These are phyloP conservation scores for Vesta saturnalis DNA, from an alignment of 2,888 invertebrate species.

Conservation along the genomic window DNA sequence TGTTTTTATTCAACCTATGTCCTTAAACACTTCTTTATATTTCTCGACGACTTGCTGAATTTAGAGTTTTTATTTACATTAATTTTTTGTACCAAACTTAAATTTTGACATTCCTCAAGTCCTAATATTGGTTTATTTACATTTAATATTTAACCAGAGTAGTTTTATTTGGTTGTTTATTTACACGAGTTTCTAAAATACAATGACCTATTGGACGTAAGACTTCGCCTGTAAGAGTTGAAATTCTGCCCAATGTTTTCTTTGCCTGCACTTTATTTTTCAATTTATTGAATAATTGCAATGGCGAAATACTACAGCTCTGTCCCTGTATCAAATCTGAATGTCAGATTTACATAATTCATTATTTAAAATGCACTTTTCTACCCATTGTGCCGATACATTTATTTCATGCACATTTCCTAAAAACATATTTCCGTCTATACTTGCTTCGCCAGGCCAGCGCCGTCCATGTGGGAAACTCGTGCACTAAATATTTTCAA, in stretches of 20 bases:
- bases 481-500: no score
- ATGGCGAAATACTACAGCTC: background rate
- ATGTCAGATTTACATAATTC: background rate
- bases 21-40: slow-evolving; percentile 10
- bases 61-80: background rate
- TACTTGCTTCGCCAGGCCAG: no score
- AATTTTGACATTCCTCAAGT: background rate
- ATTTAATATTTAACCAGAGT: no score
- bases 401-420: no score
- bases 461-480: no score
- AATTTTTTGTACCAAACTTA: background rate
- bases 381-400: no score
- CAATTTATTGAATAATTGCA: background rate
- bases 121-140: no score
- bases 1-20: slow-evolving; percentile 9
- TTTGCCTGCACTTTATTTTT: background rate
- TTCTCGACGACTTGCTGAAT: background rate
- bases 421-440: no score
- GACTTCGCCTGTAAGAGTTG: no score
- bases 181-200: background rate
- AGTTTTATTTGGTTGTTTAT: no score
- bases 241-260: no score
- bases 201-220: no score
- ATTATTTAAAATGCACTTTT: background rate
- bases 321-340: background rate